Evolutionary conservation across 2,797 vertebrate species (phyloP), one percentile per base, ranked within the genome.

Genomic region (Telmatherina bonti): DNA sequence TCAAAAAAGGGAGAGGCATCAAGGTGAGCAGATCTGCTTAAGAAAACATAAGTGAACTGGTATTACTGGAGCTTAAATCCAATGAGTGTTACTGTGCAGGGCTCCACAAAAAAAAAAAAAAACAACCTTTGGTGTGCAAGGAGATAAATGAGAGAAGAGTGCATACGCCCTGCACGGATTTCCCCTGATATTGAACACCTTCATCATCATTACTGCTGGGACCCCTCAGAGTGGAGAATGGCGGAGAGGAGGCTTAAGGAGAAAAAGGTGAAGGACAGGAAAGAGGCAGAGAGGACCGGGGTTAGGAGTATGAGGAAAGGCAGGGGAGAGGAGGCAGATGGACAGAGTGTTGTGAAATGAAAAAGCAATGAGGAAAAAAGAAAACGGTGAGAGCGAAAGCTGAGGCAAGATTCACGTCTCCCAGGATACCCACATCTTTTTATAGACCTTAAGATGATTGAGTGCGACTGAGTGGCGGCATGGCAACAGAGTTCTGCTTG

Each of bases 381-480:
- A 79, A 78, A 41, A 65, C 11, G 31, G 63, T 0, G 62, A 77
- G 74, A 85, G 84, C 74, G 83, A 85, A 80, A 81, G 81, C 87
- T 79, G 79, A 85, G 81, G 84, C 76, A 86, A 87, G 86, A 88
- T 85, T 85, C 84, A 80, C 66, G 68, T 93, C 90, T 94, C 93
- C 91, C 90, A 93, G 91, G 92, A 91, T 91, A 92, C 92, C 88
- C 90, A 86, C 78, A 79, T 88, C 92, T 94, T 93, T 94, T 93
- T 92, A 91, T 93, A 94, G 91, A 86, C 84, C 85, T 78, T 51
- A 82, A 79, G 85, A 89, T 91, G 91, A 93, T 85, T 78, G 88
- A 87, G 83, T 81, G 91, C 73, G 36, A 75, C 86, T 83, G 85
- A 86, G 91, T 86, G 88, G 90, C 62, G 73, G 90, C 92, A 93